Percentiles rank a stretch among this genome's conserved stretches.
phyloP scores from a whole-genome alignment of 2,113 vertebrate genomes.

The Machaerirhynchus nigripectus region DNA sequence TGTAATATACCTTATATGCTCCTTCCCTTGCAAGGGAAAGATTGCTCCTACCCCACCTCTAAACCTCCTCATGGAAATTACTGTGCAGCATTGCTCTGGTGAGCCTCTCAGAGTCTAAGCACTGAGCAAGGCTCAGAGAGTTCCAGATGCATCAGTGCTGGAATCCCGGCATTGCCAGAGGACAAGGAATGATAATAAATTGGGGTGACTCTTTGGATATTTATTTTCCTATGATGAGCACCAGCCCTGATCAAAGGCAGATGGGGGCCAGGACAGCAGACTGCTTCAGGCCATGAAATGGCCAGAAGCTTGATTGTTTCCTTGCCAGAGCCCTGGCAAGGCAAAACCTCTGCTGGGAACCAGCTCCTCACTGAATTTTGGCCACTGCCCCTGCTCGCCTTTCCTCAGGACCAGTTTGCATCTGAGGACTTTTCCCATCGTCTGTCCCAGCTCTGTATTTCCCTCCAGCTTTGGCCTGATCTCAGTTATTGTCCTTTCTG shows the following conservation, averaged over 20 bases:
- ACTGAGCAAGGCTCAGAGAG: neutral
- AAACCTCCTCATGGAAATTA: neutral
- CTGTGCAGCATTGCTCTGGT: neutral
- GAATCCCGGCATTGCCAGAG: neutral
- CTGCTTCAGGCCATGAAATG: neutral
- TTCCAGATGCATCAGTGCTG: neutral
- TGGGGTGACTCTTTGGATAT: neutral
- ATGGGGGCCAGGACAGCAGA: neutral
- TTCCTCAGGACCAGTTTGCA: neutral
- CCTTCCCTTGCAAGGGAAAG: neutral
- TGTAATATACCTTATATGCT: neutral
- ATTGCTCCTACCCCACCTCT: neutral
- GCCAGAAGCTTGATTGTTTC: neutral
- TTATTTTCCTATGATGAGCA: neutral
- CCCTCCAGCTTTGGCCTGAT: neutral
- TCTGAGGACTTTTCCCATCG: neutral
- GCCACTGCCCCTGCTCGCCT: neutral
- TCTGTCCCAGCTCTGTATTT: neutral
- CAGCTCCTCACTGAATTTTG: neutral
- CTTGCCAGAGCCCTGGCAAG: neutral
- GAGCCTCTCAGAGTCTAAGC: neutral
- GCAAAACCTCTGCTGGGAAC: neutral
- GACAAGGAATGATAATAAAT: neutral
- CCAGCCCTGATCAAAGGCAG: neutral
- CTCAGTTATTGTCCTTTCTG: neutral